Base-by-base conservation (phyloP, 2,888 invertebrate genomes). In the Sepioteuthis lessoniana region DNA sequence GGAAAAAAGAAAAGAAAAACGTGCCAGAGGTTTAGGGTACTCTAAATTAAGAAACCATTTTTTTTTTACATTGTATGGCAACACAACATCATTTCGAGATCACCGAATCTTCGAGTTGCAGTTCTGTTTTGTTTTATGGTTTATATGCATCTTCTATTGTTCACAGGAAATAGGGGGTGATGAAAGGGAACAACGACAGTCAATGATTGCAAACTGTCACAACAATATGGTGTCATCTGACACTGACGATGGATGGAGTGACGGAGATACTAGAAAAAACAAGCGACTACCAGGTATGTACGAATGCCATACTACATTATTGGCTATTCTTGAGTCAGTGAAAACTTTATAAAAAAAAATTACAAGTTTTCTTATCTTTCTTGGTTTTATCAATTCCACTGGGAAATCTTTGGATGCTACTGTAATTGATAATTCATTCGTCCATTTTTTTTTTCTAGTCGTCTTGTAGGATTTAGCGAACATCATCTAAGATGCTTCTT, bases 121-220 rank as follows among this genome's bases (percentile, higher is more conserved):
- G 76, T 76, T 76, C 76, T 35, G 13, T 76, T n/a, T 76, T n/a
- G 76, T 76, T 76, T 76, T n/a, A 76, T 76, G 35, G 76, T 35
- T 76, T 76, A 76, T 76, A 76, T 76, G 76, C 76, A n/a, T 76
- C 76, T 76, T 76, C 76, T 76, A 76, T 76, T 76, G 76, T 76
- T 76, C 76, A 35, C 76, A 76, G 76, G 76, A 76, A 76, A 76
- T 76, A 76, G 76, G n/a, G 76, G n/a, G n/a, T n/a, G n/a, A 76
- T 10, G 76, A 76, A 76, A n/a, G 76, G 35, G 76, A n/a, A 76
- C 76, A 35, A 76, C 76, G n/a, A 35, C n/a, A n/a, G n/a, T n/a
- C n/a, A 35, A 76, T 76, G 76, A 35, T n/a, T n/a, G n/a, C n/a
- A 76, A n/a, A 35, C 76, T 76, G 76, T 76, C 76, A 76, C 76